These are phyloP conservation scores for Hypanus sabinus DNA, from an alignment of 2,113 vertebrate genomes.

Conservation along the genomic window DNA sequence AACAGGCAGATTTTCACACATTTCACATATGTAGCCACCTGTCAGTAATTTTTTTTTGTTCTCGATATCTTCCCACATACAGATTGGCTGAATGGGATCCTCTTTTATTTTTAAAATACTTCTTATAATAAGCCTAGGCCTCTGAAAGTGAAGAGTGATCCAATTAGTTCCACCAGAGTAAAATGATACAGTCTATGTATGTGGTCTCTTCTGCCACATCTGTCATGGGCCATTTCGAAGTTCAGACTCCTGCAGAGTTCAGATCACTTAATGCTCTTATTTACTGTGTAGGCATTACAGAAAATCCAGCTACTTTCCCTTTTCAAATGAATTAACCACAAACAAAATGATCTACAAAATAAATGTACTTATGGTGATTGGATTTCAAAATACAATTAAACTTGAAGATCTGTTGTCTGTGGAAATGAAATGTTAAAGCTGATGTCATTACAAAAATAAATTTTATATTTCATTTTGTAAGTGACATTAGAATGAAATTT, in stretches of 20 bases:
- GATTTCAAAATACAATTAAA: slow-evolving; percentile 25
- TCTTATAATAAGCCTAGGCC: slow-evolving; percentile 63
- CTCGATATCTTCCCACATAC: slow-evolving; percentile 38
- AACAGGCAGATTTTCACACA: slow-evolving; percentile 39
- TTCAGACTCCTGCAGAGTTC: slow-evolving; percentile 54
- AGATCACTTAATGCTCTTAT: slow-evolving; percentile 45
- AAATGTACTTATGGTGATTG: slow-evolving; percentile 13
- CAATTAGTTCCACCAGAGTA: slow-evolving; percentile 81
- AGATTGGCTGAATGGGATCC: slow-evolving; percentile 46
- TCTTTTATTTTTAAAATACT: slow-evolving; percentile 59
- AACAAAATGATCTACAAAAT: slow-evolving; percentile 27
- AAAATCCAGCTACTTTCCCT: slow-evolving; percentile 48
- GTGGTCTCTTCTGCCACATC: slow-evolving; percentile 76
- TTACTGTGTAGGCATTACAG: slow-evolving; percentile 50
- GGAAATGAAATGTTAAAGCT: background rate
- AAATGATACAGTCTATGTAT: slow-evolving; percentile 77
- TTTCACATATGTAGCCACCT: slow-evolving; percentile 52
- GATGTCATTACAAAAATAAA: background rate
- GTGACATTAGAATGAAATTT: background rate
- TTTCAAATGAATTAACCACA: slow-evolving; percentile 37
- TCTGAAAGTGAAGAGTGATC: slow-evolving; percentile 71
- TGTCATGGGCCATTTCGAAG: slow-evolving; percentile 63
- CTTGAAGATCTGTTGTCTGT: background rate
- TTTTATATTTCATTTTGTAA: background rate
- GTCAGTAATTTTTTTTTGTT: slow-evolving; percentile 59